Percentiles rank a stretch among this genome's conserved stretches.
phyloP scores from a whole-genome alignment of 2,797 vertebrate genomes.

The Arrhamphus sclerolepis region DNA sequence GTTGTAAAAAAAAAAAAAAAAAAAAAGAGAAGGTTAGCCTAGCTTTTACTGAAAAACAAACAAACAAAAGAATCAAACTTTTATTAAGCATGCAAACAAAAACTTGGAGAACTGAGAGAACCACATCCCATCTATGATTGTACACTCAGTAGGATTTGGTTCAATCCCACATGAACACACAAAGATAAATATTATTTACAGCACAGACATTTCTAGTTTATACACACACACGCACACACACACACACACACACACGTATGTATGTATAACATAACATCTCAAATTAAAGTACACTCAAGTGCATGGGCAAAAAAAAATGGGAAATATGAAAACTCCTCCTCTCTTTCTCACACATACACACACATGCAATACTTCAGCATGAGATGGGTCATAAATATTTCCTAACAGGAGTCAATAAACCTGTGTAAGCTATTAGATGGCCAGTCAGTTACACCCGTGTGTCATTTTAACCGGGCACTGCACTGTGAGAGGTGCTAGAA shows the following conservation, averaged over 20 bases:
- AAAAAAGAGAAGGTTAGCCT: no score
- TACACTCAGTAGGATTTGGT: conserved; percentile 1
- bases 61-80: no score
- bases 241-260: no score
- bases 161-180: conserved; percentile 4
- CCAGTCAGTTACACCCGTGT: conserved; percentile 71
- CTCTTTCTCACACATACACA: conserved; percentile 7
- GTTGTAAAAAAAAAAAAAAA: no score
- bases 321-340: conserved; percentile 22
- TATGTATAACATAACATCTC: no score
- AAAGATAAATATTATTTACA: conserved; percentile 25
- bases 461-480: conserved; percentile 72
- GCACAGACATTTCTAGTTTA: conserved; percentile 15
- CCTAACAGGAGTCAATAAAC: conserved; percentile 64
- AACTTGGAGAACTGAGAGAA: no score
- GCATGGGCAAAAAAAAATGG: neutral
- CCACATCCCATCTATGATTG: conserved; percentile 6
- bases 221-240: neutral
- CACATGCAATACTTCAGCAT: conserved; percentile 44
- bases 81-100: no score
- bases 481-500: conserved; percentile 71
- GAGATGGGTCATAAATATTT: conserved; percentile 60
- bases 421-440: conserved; percentile 52
- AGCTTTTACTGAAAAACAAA: no score
- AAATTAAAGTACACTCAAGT: neutral